Base-by-base conservation (phyloP, 2,113 vertebrate genomes). In the Vombatus ursinus region DNA sequence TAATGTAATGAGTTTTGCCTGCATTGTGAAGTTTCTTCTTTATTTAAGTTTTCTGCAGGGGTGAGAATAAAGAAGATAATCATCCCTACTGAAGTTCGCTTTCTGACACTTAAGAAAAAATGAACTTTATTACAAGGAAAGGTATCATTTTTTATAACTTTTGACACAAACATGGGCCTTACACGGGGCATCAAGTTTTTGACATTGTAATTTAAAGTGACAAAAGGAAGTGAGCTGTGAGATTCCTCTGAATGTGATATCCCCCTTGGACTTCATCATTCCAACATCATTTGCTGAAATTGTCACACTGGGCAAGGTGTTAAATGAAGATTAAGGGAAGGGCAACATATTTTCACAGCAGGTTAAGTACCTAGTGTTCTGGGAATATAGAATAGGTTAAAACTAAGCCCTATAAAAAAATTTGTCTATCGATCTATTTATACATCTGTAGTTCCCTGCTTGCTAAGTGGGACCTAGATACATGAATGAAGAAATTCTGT, bases 121-220 rank as follows among this genome's bases (percentile, higher is more conserved):
- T 89, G 94, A 90, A 26, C 48, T 52, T 89, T 14, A 52, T 53
- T 37, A 4, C n/a, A 94, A 95, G n/a, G 4, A 93, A 31, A 84
- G 3, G 26, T 95, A 91, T 96, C 90, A 37, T 89, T 10, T 92
- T 96, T 94, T 96, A 52, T 8, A 94, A 1, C 26, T 97, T 97
- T 90, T 92, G 90, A 97, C 90, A 96, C 84, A 96, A 96, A 96
- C 94, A 16, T 91, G 92, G 96, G 47, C 92, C 68, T 95, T 28
- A n/a, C 93, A 53, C 10, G 84, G 6, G 16, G 92, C 54, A 95
- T 96, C 89, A 97, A 95, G 57, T 92, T 50, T 96, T 97, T 98
- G 95, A 96, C 61, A 95, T 28, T 94, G 19, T 91, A 97, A 96
- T 98, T 98, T 98, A 96, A 98, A 97, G 97, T 95, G 95, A 91